Evolutionary conservation across 2,888 invertebrate genomes (phyloP).

Genomic region (Adela reaumurella): DNA sequence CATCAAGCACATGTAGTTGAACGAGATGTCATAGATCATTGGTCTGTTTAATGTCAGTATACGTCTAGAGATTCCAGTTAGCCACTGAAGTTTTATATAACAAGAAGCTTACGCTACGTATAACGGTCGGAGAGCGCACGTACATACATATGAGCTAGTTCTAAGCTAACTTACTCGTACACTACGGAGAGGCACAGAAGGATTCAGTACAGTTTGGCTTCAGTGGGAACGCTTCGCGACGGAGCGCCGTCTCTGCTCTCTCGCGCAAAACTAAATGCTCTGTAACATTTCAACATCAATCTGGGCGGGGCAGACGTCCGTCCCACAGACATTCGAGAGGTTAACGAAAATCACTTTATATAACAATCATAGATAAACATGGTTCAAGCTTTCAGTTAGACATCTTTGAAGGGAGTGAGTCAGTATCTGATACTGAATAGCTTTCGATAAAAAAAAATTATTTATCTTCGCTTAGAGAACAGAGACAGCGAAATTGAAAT

Average conservation of each 20-base stretch:
- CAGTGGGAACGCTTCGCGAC: neutral
- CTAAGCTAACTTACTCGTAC: neutral
- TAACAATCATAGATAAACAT: constrained; percentile 1
- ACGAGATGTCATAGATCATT: too few relatives aligned
- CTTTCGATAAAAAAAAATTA: too few relatives aligned
- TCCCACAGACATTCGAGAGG: too few relatives aligned
- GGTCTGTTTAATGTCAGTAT: too few relatives aligned
- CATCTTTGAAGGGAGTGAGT: neutral
- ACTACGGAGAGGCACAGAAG: constrained; percentile 43
- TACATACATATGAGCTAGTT: too few relatives aligned
- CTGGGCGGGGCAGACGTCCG: too few relatives aligned
- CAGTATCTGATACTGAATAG: neutral
- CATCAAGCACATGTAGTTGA: too few relatives aligned
- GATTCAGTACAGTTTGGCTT: constrained; percentile 56
- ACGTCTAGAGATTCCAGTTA: too few relatives aligned
- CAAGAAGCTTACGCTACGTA: too few relatives aligned
- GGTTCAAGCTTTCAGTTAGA: neutral
- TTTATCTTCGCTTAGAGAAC: neutral
- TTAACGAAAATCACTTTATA: neutral
- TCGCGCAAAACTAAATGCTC: constrained; percentile 4
- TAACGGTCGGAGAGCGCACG: too few relatives aligned
- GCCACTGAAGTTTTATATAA: too few relatives aligned
- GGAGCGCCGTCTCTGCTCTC: too few relatives aligned
- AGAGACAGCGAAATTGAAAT: neutral
- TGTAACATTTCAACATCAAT: constrained; percentile 1